These are phyloP conservation scores for Lasioglossum pauxillum DNA, from an alignment of 2,888 invertebrate species.

Conservation along the genomic window DNA sequence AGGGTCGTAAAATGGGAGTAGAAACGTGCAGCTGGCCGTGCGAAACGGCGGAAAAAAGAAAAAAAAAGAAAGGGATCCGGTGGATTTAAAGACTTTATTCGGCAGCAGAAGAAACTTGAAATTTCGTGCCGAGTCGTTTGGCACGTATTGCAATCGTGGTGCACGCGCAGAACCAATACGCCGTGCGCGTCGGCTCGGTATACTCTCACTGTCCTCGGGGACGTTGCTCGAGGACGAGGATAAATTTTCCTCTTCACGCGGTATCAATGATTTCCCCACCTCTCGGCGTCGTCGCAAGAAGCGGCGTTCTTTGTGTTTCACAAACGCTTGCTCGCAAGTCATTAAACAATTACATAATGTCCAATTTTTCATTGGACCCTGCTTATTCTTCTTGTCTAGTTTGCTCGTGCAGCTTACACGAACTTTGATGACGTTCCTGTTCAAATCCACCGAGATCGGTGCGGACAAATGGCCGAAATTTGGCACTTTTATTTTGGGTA, in stretches of 20 bases:
- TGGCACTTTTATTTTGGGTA: too few relatives aligned
- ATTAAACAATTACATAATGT: constrained; percentile 48
- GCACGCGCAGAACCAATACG: constrained; percentile 36
- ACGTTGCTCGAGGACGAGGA: constrained; percentile 68
- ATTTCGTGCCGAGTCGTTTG: constrained; percentile 33
- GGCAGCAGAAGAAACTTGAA: constrained; percentile 12
- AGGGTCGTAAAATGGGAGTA: neutral
- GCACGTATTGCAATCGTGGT: constrained; percentile 37
- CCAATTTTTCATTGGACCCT: constrained; percentile 24
- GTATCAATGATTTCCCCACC: constrained; percentile 53
- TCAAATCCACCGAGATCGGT: neutral
- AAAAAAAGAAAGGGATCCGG: neutral
- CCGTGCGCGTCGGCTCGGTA: neutral
- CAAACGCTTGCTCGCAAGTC: constrained; percentile 42
- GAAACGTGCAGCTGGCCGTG: neutral
- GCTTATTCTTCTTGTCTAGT: neutral
- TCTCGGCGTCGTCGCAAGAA: constrained; percentile 16
- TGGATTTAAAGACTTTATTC: neutral
- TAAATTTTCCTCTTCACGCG: constrained; percentile 64
- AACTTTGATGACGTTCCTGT: neutral
- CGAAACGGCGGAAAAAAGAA: neutral
- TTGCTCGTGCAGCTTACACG: neutral
- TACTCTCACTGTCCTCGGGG: constrained; percentile 66
- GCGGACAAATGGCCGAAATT: too few relatives aligned
- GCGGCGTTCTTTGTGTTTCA: constrained; percentile 40